A percentile compares a stretch with the other conserved stretches of the same genome.
These are phyloP conservation scores for Ochotona curzoniae DNA, from an alignment of 2,113 vertebrate species.

Conservation along the genomic window DNA sequence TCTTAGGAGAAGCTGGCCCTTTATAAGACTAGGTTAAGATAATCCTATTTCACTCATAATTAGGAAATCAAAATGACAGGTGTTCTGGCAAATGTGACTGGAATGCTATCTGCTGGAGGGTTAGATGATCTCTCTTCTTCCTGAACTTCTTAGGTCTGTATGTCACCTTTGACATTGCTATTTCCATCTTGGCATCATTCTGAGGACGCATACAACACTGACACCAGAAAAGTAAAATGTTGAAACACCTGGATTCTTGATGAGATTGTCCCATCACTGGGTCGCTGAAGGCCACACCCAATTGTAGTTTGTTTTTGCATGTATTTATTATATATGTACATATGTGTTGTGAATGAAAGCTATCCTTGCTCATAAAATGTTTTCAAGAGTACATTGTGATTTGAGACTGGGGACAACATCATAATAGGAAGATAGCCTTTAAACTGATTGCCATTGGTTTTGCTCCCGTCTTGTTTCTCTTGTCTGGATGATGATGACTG, in stretches of 20 bases:
- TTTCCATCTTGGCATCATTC: background rate
- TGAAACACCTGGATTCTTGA: background rate
- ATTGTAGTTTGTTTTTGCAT: background rate
- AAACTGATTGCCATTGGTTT: background rate
- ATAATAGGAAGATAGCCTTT: conserved; percentile 33
- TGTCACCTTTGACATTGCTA: background rate
- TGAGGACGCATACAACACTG: background rate
- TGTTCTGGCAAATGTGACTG: background rate
- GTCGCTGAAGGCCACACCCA: background rate
- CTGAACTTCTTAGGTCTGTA: background rate
- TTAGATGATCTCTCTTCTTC: background rate
- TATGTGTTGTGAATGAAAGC: background rate
- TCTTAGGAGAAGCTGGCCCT: background rate
- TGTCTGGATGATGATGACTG: background rate
- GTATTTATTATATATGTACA: background rate
- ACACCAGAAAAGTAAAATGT: background rate
- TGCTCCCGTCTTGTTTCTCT: background rate
- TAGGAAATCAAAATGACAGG: background rate
- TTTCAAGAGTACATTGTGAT: background rate
- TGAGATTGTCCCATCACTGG: background rate
- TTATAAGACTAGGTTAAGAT: background rate
- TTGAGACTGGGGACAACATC: background rate
- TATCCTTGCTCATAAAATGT: background rate
- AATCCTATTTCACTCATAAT: background rate
- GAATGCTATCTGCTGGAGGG: background rate